Base-by-base conservation (phyloP, 2,113 vertebrate species). In the Sinosuthora webbiana region DNA sequence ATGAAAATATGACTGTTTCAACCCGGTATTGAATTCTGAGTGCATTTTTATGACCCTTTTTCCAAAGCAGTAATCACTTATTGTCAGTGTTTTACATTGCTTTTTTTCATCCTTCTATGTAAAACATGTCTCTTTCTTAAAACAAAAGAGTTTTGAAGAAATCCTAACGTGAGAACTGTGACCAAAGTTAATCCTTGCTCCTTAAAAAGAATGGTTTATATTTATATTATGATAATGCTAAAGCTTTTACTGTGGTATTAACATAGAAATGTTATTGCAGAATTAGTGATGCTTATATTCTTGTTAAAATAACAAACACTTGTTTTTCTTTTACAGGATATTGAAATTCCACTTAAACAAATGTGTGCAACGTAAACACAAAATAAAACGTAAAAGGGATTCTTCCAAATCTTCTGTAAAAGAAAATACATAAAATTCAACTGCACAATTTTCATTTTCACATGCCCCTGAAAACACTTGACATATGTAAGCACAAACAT, bases 241-340 rank as follows among this genome's bases (percentile, higher is more conserved):
- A 91, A 69, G 55, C 42, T 90, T 77, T 33, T 69, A 44, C 41
- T 73, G 35, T 55, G 67, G 49, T 74, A 83, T 57, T 77, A 89
- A 68, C 39, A 70, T n/a, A 42, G 74, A 83, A 79, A 57, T 30
- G 21, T 1, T 85, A 82, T 83, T 93, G 84, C 79, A 83, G 84
- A 91, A 74, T 73, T 69, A 93, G 45, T 6, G 49, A 76, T 14
- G 39, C 22, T 83, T 69, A 49, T 55, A 79, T 35, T 73, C 63
- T 82, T 87, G 55, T 70, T 57, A 86, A 80, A 91, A 59, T 35
- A 80, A 77, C 57, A 83, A 87, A 59, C 11, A n/a, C n/a, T 65
- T 88, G 7, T 60, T 75, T 91, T 93, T 91, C 55, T 94, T 97
- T 80, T 65, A 93, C 50, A 83, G 59, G 42, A 70, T 70, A 85